Conservation (phyloP, 1,140 invertebrate genomes). For the Nasonia longicornis region DNA sequence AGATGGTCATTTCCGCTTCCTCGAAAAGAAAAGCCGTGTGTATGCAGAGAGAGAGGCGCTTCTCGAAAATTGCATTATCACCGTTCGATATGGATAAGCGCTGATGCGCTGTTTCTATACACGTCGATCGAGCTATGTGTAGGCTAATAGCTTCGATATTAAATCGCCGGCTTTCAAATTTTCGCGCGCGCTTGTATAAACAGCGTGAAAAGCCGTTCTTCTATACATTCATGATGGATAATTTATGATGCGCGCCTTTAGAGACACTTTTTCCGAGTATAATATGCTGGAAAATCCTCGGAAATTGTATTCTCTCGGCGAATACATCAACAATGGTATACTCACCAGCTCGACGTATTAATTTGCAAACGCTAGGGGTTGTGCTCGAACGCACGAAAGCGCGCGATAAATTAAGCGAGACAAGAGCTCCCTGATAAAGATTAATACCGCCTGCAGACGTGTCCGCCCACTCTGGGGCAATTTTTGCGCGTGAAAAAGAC, state of each 20-base stretch:
- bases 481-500: not conserved
- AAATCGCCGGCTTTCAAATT: slow-evolving; percentile 39
- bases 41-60: not conserved
- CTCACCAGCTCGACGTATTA: not conserved
- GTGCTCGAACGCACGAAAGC: not conserved
- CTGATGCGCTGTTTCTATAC: not conserved
- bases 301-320: not conserved
- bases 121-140: not conserved
- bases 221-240: not conserved
- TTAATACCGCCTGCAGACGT: not conserved
- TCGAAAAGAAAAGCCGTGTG: slow-evolving; percentile 35
- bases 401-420: slow-evolving; percentile 25
- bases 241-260: slow-evolving; percentile 14
- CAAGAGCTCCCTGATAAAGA: slow-evolving; percentile 27
- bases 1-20: slow-evolving; percentile 46
- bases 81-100: slow-evolving; percentile 36
- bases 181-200: not conserved
- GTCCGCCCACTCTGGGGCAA: not conserved
- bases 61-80: slow-evolving; percentile 44
- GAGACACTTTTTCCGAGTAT: not conserved
- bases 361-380: not conserved
- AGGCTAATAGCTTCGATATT: slow-evolving; percentile 33
- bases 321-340: not conserved
- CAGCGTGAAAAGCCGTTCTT: not conserved
- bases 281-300: not conserved